A percentile compares a stretch with the other conserved stretches of the same genome.
Conservation (phyloP, 2,113 vertebrate genomes). For the Pollachius pollachius region DNA sequence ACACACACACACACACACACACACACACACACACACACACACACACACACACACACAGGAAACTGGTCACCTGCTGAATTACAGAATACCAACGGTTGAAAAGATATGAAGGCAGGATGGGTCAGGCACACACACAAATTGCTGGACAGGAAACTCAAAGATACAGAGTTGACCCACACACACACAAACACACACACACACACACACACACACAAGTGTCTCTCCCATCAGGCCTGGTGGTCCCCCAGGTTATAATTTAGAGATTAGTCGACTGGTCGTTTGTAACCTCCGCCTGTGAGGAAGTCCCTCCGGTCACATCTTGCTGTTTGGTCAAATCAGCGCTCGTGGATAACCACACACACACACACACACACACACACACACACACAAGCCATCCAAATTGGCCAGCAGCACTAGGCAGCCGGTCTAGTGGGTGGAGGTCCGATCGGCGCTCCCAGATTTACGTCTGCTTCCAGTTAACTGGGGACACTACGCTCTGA, state of each 20-base stretch:
- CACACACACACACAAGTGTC: background rate
- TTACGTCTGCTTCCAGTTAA: conserved; percentile 15
- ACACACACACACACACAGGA: conserved; percentile 8
- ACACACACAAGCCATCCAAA: conserved; percentile 23
- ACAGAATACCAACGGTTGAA: too few species aligned
- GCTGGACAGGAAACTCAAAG: too few species aligned
- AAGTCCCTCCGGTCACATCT: conserved; percentile 19
- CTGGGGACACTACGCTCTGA: background rate
- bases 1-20: background rate
- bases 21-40: background rate
- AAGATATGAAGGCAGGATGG: too few species aligned
- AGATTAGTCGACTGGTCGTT: conserved; percentile 30
- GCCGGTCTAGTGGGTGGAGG: background rate
- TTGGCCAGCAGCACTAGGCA: conserved; percentile 19
- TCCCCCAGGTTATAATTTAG: conserved; percentile 27
- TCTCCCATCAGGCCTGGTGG: conserved; percentile 10
- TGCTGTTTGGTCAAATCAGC: conserved; percentile 27
- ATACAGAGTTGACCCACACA: too few species aligned
- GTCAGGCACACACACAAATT: too few species aligned
- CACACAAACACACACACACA: background rate
- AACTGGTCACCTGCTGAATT: too few species aligned
- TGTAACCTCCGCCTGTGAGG: conserved; percentile 27
- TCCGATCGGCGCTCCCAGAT: conserved; percentile 34
- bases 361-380: conserved; percentile 2
- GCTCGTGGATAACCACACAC: background rate